These are phyloP conservation scores for Chauna torquata DNA, from an alignment of 2,113 vertebrate species.

Conservation along the genomic window DNA sequence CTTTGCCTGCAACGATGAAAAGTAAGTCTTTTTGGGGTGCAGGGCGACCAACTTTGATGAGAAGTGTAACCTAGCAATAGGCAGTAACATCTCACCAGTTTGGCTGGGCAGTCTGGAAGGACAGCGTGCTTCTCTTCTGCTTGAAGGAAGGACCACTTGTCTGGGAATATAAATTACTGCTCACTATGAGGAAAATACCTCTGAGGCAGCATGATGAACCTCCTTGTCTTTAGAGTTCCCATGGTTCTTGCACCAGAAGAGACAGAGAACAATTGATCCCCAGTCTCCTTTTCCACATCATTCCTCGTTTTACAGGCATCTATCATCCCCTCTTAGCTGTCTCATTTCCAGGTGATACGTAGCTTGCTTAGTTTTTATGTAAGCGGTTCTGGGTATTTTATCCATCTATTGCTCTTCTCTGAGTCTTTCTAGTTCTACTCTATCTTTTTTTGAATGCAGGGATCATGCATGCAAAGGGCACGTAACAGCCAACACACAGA, in stretches of 20 bases:
- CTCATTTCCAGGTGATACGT: background rate
- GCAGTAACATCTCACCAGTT: background rate
- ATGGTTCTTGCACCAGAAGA: background rate
- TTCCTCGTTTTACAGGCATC: background rate
- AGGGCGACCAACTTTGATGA: background rate
- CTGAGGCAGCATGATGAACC: too few relatives aligned
- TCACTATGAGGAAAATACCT: background rate
- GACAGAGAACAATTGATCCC: background rate
- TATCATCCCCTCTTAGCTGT: background rate
- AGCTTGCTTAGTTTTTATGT: background rate
- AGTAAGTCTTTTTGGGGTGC: background rate
- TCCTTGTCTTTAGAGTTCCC: background rate
- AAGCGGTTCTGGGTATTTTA: background rate
- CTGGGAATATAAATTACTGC: background rate
- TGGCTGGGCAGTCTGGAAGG: background rate
- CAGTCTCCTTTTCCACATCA: fast-evolving
- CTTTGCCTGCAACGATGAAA: background rate
- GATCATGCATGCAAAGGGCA: background rate
- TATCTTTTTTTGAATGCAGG: background rate
- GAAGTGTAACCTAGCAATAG: background rate
- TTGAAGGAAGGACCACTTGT: background rate
- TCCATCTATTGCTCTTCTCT: background rate
- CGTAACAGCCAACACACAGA: background rate
- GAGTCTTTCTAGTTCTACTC: background rate
- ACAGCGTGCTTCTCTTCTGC: background rate